Evolutionary conservation across 1,140 invertebrate genomes (phyloP).

Genomic region (Conopomorpha cramerella): DNA sequence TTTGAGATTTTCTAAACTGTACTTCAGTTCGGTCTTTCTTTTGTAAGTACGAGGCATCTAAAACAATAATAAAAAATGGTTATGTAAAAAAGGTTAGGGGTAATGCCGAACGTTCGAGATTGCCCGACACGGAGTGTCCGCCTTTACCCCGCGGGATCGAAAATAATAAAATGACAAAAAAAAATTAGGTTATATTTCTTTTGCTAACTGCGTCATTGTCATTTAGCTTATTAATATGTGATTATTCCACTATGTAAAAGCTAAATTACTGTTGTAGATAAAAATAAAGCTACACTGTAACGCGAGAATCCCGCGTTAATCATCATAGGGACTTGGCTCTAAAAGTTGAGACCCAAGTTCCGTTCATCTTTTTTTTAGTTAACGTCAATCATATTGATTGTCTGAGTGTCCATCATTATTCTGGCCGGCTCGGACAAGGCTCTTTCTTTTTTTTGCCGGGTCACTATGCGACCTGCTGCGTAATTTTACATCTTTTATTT

Average conservation of each 20-base stretch:
- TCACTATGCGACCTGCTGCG: too few species aligned
- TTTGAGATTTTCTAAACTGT: conserved; percentile 3
- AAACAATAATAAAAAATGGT: conserved; percentile 5
- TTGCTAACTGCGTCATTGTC: conserved; percentile 8
- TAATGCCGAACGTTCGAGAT: conserved; percentile 12
- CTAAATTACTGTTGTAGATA: conserved; percentile 9
- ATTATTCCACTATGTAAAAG: conserved; percentile 9
- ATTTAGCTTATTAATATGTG: conserved; percentile 8
- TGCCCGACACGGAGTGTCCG: conserved; percentile 9
- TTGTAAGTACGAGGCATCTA: conserved; percentile 3
- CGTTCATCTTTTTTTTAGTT: too few species aligned
- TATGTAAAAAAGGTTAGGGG: conserved; percentile 3
- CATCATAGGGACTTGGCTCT: too few species aligned
- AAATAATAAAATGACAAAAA: conserved; percentile 5
- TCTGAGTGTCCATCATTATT: too few species aligned
- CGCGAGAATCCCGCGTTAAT: too few species aligned
- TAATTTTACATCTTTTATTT: too few species aligned
- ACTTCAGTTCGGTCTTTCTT: conserved; percentile 1
- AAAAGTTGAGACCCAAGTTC: too few species aligned
- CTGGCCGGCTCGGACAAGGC: too few species aligned
- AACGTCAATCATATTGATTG: too few species aligned
- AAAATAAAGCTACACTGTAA: conserved; percentile 11
- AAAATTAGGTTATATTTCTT: conserved; percentile 4
- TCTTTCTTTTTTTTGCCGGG: too few species aligned
- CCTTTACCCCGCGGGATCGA: conserved; percentile 9